phyloP scores from a whole-genome alignment of 2,888 invertebrate species.

The Apantesis nais region DNA sequence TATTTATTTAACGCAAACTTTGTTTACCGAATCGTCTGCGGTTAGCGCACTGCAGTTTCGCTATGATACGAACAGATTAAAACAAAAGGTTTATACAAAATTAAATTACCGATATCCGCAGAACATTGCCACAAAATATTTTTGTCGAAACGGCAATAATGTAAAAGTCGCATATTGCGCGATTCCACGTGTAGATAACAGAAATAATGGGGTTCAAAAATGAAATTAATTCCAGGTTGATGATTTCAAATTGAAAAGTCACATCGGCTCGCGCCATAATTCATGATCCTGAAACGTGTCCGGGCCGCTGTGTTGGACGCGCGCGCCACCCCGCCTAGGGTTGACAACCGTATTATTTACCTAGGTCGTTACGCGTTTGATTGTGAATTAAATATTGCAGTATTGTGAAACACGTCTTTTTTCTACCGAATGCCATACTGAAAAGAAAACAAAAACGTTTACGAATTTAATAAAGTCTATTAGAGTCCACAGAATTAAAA shows the following conservation, averaged over 20 bases:
- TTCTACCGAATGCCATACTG: conserved; percentile 1
- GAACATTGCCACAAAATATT: conserved; percentile 74
- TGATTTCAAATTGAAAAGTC: conserved; percentile 87
- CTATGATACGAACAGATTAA: conserved; percentile 54
- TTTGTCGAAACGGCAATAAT: conserved; percentile 80
- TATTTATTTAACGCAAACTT: conserved; percentile 41
- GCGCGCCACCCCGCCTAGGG: conserved; percentile 63
- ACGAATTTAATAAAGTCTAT: conserved; percentile 23
- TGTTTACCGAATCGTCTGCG: conserved; percentile 43
- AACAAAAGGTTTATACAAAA: conserved; percentile 61
- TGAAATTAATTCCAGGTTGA: conserved; percentile 86
- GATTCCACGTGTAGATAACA: conserved; percentile 82
- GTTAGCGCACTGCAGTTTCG: conserved; percentile 42
- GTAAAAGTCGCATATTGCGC: conserved; percentile 82
- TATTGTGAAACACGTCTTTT: conserved; percentile 25
- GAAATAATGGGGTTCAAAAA: conserved; percentile 86
- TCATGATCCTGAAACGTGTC: conserved; percentile 86
- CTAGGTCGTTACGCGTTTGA: conserved; percentile 42
- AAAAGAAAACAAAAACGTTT: conserved; percentile 29
- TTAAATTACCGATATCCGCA: conserved; percentile 66
- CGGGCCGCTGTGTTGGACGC: conserved; percentile 81
- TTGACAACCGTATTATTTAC: conserved; percentile 67
- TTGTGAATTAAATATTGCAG: conserved; percentile 26
- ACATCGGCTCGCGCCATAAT: conserved; percentile 85
- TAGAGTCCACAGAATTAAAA: conserved; percentile 31